Evolutionary conservation across 2,888 invertebrate species (phyloP).

Genomic region (Globia sparganii): DNA sequence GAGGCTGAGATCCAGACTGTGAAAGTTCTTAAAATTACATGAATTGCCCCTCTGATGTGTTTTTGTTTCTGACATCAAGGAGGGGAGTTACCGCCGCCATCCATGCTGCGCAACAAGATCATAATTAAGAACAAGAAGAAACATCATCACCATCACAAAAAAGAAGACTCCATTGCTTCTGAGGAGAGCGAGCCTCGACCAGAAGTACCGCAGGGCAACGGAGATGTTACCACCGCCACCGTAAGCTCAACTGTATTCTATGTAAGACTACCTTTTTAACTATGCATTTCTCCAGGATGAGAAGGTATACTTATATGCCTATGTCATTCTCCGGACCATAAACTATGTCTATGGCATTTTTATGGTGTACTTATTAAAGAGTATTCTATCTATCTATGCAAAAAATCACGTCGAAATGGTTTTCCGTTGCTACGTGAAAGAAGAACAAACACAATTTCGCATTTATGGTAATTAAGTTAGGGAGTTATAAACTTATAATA

Average conservation of each 20-base stretch:
- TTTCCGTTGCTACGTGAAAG: background rate
- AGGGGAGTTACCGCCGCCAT: slow-evolving; percentile 96
- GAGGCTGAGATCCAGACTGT: too few species aligned
- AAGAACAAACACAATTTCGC: background rate
- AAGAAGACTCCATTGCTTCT: slow-evolving; percentile 83
- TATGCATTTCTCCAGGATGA: background rate
- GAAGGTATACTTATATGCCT: background rate
- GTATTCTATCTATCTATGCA: too few species aligned
- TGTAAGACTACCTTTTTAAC: background rate
- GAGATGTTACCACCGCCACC: slow-evolving; percentile 83
- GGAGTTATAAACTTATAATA: background rate
- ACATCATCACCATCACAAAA: slow-evolving; percentile 95
- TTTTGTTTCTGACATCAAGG: slow-evolving; percentile 85
- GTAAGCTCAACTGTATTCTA: slow-evolving; percentile 64
- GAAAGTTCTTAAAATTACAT: too few species aligned
- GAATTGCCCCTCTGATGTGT: background rate
- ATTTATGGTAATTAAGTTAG: background rate
- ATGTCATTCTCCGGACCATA: background rate
- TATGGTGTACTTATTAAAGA: background rate
- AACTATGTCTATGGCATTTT: background rate
- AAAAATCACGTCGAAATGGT: background rate
- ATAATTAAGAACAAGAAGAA: slow-evolving; percentile 99
- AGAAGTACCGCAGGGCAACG: slow-evolving; percentile 81
- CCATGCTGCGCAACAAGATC: slow-evolving; percentile 95
- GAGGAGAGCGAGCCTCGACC: slow-evolving; percentile 79